A percentile compares a stretch with the other conserved stretches of the same genome.
Conservation (phyloP, 2,888 invertebrate genomes). For the Agapostemon virescens region DNA sequence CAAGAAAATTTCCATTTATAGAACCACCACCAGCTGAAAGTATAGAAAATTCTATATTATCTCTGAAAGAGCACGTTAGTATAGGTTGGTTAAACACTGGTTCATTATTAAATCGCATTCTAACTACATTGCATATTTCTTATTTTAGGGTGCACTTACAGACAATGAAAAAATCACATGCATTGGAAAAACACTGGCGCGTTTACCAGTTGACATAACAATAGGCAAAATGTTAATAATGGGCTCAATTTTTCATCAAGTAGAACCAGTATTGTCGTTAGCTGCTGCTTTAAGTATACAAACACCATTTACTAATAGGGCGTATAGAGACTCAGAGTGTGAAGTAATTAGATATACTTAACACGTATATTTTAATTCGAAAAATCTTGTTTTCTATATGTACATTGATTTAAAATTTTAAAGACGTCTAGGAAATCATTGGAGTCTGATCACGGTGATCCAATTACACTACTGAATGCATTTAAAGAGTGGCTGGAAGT, state of each 20-base stretch:
- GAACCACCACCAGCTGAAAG: conserved; percentile 93
- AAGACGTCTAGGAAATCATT: conserved; percentile 88
- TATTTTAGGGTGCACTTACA: conserved; percentile 88
- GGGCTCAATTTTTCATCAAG: conserved; percentile 93
- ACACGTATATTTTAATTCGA: conserved; percentile 20
- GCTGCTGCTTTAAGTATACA: conserved; percentile 96
- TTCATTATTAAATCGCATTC: conserved; percentile 9
- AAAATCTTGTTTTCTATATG: conserved; percentile 14
- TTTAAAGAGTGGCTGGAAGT: conserved; percentile 94
- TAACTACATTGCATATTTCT: conserved; percentile 26
- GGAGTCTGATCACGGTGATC: conserved; percentile 97
- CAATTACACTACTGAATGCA: conserved; percentile 92
- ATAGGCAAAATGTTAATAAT: conserved; percentile 97
- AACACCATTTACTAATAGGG: conserved; percentile 94
- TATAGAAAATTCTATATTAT: conserved; percentile 92
- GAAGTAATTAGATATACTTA: conserved; percentile 82
- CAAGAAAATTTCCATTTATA: conserved; percentile 95
- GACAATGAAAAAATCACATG: conserved; percentile 91
- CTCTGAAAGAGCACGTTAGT: conserved; percentile 91
- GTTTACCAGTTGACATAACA: conserved; percentile 95
- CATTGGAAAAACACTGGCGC: conserved; percentile 92
- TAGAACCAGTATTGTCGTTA: conserved; percentile 93
- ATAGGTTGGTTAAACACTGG: conserved; percentile 11
- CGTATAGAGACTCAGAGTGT: conserved; percentile 91
- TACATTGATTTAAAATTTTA: conserved; percentile 54